A percentile compares a stretch with the other conserved stretches of the same genome.
These are phyloP conservation scores for Bombus ignitus DNA, from an alignment of 1,140 invertebrate genomes.

Conservation along the genomic window DNA sequence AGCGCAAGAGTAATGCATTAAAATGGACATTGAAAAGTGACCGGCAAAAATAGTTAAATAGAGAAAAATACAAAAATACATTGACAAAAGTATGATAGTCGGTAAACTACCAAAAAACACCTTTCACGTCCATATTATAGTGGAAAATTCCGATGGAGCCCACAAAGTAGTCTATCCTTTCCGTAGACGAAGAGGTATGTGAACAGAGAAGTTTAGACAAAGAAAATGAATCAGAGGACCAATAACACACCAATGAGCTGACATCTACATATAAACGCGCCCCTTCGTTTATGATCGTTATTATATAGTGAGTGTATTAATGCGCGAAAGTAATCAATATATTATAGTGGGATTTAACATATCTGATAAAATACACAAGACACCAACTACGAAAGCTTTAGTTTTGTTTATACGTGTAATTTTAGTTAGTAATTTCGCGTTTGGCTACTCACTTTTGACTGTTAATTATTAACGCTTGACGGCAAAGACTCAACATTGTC, in stretches of 20 bases:
- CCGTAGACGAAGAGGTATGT: conserved; percentile 20
- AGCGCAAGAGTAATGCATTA: no score
- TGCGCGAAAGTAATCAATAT: conserved; percentile 59
- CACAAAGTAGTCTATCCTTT: conserved; percentile 42
- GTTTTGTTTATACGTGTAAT: not conserved
- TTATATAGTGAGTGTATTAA: conserved; percentile 39
- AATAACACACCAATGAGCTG: conserved; percentile 40
- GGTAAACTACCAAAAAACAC: conserved; percentile 15
- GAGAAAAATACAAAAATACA: not conserved
- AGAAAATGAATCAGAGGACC: conserved; percentile 31
- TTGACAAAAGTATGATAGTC: not conserved
- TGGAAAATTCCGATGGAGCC: conserved; percentile 46
- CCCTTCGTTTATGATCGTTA: conserved; percentile 8
- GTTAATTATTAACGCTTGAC: conserved; percentile 69
- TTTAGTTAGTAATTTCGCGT: not conserved
- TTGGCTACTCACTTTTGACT: conserved; percentile 73
- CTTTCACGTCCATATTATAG: conserved; percentile 28
- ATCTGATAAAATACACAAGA: no score
- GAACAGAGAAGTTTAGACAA: conserved; percentile 13
- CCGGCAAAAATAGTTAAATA: not conserved
- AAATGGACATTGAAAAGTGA: not conserved
- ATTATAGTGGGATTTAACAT: not conserved
- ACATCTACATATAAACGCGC: conserved; percentile 24
- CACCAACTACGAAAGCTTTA: not conserved
- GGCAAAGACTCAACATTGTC: conserved; percentile 71